Evolutionary conservation across 1,140 invertebrate species (phyloP), one percentile per base, ranked within the genome.

Genomic region (Acromyrmex charruanus): DNA sequence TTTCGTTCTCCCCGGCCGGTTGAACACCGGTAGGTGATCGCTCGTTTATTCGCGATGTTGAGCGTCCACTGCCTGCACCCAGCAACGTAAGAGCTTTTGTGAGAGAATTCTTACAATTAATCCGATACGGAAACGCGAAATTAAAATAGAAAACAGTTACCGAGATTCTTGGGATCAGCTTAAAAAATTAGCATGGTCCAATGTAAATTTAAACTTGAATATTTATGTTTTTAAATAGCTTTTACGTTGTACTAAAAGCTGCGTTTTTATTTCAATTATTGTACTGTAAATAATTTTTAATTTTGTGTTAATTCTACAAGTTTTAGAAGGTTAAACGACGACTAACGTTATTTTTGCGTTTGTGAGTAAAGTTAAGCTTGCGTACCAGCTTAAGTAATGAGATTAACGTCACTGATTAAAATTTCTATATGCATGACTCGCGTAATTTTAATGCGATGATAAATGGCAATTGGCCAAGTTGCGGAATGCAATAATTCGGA

Each of bases 1-100:
- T 89, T 92, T 93, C 90, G 92, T 93, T 93, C 91, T 88, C 75
- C 84, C 44, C 59, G 58, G 58, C 18, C 66, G 87, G 65, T 21
- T 63, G 59, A 65, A 71, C 77, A 65, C 66, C 10, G 28, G 12
- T 31, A 71, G 59, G 82, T 63, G 77, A 90, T 90, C 71, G 88
- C 77, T 69, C 88, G 77, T 84, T 89, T 86, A 90, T 89, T 53
- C 88, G 71, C 59, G 55, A 85, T 6, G 59, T 25, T 28, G 71
- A 87, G 81, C 66, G 58, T 85, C 74, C 87, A 53, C 39, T 58
- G 58, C 14, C 55, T 74, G 39, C 39, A 31, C 49, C 55, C 18
- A 44, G 68, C 35, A 72, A 59, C 14, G 28, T 18, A 35, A n/a
- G 9, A n/a, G 21, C 18, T 69, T 44, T 53, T 71, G 66, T 4